Evolutionary conservation across 2,113 vertebrate genomes (phyloP).

Genomic region (Lamprotornis superbus): DNA sequence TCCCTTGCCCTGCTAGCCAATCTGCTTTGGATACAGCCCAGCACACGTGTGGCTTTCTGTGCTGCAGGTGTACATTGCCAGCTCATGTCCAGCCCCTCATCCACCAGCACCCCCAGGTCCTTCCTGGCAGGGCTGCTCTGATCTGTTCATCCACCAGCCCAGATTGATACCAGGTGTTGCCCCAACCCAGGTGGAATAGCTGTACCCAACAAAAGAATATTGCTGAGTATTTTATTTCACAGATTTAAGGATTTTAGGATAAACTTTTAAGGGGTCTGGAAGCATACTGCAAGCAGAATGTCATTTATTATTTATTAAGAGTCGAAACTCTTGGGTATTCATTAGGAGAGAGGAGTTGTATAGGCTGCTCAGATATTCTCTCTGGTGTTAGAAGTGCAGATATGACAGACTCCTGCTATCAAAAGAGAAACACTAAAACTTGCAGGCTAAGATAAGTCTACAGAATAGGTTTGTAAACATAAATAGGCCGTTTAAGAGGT

Average conservation of each 20-base stretch:
- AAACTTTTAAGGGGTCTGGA: constrained; percentile 12
- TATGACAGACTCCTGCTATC: neutral
- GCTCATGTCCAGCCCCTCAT: neutral
- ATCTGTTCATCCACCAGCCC: neutral
- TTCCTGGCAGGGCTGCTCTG: neutral
- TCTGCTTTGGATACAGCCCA: neutral
- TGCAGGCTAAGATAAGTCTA: neutral
- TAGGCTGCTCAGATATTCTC: constrained; percentile 39
- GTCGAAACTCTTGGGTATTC: constrained; percentile 27
- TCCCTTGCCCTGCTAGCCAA: rapidly evolving
- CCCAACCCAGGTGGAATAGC: neutral
- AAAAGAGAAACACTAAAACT: constrained; percentile 5
- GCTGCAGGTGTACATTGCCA: rapidly evolving
- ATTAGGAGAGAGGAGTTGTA: constrained; percentile 28
- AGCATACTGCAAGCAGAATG: neutral
- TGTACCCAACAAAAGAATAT: neutral
- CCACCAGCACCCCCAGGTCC: neutral
- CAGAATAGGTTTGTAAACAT: constrained; percentile 23
- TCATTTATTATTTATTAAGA: constrained; percentile 59
- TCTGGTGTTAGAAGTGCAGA: neutral
- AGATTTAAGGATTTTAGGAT: constrained; percentile 4
- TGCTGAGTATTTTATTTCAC: neutral
- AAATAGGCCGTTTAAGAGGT: neutral
- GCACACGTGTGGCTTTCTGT: neutral
- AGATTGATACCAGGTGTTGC: neutral